phyloP scores from a whole-genome alignment of 2,797 vertebrate species.

The Hipposideros larvatus region DNA sequence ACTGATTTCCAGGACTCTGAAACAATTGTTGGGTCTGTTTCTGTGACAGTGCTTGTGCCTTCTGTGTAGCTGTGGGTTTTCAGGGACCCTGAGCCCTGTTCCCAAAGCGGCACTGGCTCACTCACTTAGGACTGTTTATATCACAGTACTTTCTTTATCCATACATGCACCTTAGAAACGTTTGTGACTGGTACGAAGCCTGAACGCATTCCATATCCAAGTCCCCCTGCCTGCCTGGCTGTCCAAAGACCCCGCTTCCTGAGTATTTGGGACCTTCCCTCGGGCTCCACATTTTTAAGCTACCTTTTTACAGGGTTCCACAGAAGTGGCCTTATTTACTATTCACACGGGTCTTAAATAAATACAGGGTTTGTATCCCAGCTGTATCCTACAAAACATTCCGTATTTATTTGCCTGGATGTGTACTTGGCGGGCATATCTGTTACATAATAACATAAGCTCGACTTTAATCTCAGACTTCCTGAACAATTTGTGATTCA shows the following conservation, averaged over 20 bases:
- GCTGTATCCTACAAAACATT: conserved; percentile 59
- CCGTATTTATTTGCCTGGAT: conserved; percentile 61
- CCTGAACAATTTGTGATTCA: conserved; percentile 72
- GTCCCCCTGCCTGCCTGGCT: background rate
- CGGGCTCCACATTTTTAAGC: conserved; percentile 31
- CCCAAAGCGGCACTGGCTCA: background rate
- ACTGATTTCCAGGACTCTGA: conserved; percentile 45
- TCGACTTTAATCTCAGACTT: conserved; percentile 66
- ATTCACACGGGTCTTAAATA: conserved; percentile 42
- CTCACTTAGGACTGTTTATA: background rate
- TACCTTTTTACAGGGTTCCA: conserved; percentile 15
- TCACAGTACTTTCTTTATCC: background rate
- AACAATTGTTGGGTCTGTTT: conserved; percentile 1
- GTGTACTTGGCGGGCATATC: conserved; percentile 70
- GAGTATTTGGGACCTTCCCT: background rate
- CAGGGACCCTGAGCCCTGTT: background rate
- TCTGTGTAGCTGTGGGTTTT: background rate
- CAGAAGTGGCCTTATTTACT: conserved; percentile 18
- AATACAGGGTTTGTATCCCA: conserved; percentile 54
- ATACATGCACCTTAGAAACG: background rate
- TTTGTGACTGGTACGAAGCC: background rate
- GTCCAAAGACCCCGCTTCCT: background rate
- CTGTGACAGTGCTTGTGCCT: background rate
- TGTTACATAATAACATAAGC: conserved; percentile 72
- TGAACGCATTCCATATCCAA: background rate